phyloP scores from a whole-genome alignment of 2,113 vertebrate species.

The Thymallus thymallus region DNA sequence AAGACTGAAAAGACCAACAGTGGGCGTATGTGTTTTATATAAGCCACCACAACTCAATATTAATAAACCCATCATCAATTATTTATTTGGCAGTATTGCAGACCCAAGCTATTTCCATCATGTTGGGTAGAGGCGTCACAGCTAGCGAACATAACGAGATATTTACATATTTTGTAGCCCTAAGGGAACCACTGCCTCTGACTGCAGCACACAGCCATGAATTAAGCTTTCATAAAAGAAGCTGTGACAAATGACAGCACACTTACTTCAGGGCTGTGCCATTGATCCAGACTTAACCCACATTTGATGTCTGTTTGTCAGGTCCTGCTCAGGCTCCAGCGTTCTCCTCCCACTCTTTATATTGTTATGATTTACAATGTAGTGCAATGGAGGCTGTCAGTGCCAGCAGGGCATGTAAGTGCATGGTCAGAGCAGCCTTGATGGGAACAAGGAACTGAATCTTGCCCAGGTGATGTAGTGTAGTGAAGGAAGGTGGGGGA shows the following conservation, averaged over 20 bases:
- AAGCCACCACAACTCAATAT: conserved; percentile 32
- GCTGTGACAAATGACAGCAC: neutral
- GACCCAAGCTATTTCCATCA: conserved; percentile 29
- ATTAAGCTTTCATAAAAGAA: neutral
- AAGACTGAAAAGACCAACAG: neutral
- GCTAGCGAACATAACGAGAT: neutral
- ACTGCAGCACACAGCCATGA: neutral
- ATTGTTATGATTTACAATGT: too few relatives aligned
- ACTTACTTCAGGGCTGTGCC: neutral
- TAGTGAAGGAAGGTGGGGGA: too few relatives aligned
- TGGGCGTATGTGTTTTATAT: conserved; percentile 43
- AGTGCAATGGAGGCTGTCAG: too few relatives aligned
- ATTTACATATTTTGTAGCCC: neutral
- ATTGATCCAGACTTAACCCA: neutral
- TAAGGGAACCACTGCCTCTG: too few relatives aligned
- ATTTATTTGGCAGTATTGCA: conserved; percentile 8
- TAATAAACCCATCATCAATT: conserved; percentile 48
- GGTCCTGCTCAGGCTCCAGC: neutral
- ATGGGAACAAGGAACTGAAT: too few relatives aligned
- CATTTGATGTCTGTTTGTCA: neutral
- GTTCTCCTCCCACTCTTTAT: neutral
- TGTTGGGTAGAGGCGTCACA: neutral
- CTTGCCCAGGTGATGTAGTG: too few relatives aligned
- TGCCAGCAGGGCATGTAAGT: too few relatives aligned
- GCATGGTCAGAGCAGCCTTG: too few relatives aligned